These are phyloP conservation scores for Apoderus coryli DNA, from an alignment of 2,888 invertebrate species.

Conservation along the genomic window DNA sequence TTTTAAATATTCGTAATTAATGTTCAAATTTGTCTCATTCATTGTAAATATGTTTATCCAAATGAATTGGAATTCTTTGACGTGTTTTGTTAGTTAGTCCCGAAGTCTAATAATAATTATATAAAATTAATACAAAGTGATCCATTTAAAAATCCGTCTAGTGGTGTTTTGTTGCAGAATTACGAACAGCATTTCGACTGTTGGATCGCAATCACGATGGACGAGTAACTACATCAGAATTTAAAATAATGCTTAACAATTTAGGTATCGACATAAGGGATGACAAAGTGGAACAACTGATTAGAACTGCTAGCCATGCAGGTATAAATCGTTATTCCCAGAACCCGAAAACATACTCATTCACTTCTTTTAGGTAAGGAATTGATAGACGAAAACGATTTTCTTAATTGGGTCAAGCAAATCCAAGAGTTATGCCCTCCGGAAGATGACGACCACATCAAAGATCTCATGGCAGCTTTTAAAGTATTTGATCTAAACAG, in stretches of 20 bases:
- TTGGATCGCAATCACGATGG: conserved; percentile 68
- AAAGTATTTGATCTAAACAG: conserved; percentile 80
- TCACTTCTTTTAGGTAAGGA: conserved; percentile 47
- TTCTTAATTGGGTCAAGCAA: conserved; percentile 61
- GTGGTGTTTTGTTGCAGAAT: conserved; percentile 39
- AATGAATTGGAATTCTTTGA: too few species aligned
- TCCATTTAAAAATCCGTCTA: neutral
- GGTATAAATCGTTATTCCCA: too few species aligned
- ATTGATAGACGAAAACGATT: conserved; percentile 63
- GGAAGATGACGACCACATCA: conserved; percentile 45
- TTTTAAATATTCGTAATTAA: too few species aligned
- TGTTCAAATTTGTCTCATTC: too few species aligned
- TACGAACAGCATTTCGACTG: conserved; percentile 63
- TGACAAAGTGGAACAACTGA: conserved; percentile 56
- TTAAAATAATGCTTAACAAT: conserved; percentile 66
- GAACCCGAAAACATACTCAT: too few species aligned
- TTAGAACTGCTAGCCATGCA: conserved; percentile 54
- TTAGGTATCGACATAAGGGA: conserved; percentile 62
- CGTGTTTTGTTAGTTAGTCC: too few species aligned
- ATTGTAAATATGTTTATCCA: too few species aligned
- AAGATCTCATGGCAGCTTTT: conserved; percentile 78
- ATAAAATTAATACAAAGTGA: too few species aligned
- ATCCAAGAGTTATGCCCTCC: conserved; percentile 54
- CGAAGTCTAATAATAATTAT: too few species aligned
- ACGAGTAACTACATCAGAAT: conserved; percentile 55